These are phyloP conservation scores for Athetis lepigone DNA, from an alignment of 2,888 invertebrate genomes.

Conservation along the genomic window DNA sequence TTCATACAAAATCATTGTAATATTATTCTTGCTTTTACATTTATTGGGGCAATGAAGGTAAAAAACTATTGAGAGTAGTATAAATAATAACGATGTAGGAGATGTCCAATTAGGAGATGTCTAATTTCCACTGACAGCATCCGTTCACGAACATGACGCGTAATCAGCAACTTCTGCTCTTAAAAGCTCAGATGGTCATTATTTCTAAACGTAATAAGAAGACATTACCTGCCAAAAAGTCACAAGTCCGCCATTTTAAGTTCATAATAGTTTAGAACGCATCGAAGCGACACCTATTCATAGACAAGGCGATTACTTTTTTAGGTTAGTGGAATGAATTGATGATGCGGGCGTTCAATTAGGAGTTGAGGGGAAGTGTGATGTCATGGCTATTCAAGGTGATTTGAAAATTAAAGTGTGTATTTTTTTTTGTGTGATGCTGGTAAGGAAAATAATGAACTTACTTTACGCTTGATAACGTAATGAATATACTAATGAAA, in stretches of 20 bases:
- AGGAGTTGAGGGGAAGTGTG: constrained; percentile 28
- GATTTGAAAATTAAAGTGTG: not conserved
- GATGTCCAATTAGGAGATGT: no score
- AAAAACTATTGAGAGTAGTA: no score
- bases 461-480: not conserved
- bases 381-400: not conserved
- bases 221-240: not conserved
- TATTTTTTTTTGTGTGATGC: not conserved
- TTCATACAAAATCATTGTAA: no score
- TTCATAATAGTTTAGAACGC: not conserved
- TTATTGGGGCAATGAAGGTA: no score
- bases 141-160: no score
- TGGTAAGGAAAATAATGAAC: not conserved
- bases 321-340: constrained; percentile 23
- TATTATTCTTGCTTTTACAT: no score
- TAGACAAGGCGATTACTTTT: not conserved
- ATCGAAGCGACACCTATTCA: not conserved
- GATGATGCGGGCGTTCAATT: constrained; percentile 48
- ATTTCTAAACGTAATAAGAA: not conserved
- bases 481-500: not conserved
- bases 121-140: no score
- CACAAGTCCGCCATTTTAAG: not conserved
- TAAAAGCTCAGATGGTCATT: not conserved
- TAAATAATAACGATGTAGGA: no score
- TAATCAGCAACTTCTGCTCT: no score